A percentile compares a stretch with the other conserved stretches of the same genome.
Evolutionary conservation across 2,888 invertebrate genomes (phyloP).

Genomic region (Hypomecis atomaria): DNA sequence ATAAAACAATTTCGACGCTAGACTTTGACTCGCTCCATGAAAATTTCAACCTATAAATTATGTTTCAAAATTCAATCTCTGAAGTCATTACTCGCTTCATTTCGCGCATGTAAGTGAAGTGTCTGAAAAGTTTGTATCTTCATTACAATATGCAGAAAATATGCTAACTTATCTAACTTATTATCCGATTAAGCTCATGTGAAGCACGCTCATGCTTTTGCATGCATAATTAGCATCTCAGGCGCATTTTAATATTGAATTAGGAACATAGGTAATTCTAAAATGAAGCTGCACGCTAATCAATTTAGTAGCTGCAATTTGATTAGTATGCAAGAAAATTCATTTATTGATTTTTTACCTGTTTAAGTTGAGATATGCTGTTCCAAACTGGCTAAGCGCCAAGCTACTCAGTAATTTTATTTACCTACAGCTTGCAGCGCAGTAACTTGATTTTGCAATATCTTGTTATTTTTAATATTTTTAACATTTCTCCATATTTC

Average conservation of each 20-base stretch:
- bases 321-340: background rate
- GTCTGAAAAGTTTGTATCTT: constrained; percentile 66
- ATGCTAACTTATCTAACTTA: constrained; percentile 65
- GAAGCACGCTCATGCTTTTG: constrained; percentile 50
- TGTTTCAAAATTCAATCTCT: constrained; percentile 1
- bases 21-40: background rate
- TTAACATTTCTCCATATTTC: background rate
- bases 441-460: constrained; percentile 1
- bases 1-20: constrained; percentile 29
- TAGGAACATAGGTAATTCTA: background rate
- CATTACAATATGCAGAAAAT: constrained; percentile 67
- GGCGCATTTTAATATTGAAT: constrained; percentile 35
- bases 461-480: background rate
- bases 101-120: constrained; percentile 51
- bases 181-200: constrained; percentile 61
- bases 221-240: constrained; percentile 47
- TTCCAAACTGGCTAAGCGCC: constrained; percentile 2
- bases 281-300: background rate
- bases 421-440: background rate
- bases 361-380: constrained; percentile 1
- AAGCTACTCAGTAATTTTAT: constrained; percentile 8
- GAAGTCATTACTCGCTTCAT: constrained; percentile 62
- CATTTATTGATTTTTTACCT: constrained; percentile 2
- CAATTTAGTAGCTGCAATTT: background rate
- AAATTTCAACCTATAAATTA: background rate